A percentile compares a stretch with the other conserved stretches of the same genome.
Conservation (phyloP, 1,140 invertebrate genomes). For the Bombus fervidus region DNA sequence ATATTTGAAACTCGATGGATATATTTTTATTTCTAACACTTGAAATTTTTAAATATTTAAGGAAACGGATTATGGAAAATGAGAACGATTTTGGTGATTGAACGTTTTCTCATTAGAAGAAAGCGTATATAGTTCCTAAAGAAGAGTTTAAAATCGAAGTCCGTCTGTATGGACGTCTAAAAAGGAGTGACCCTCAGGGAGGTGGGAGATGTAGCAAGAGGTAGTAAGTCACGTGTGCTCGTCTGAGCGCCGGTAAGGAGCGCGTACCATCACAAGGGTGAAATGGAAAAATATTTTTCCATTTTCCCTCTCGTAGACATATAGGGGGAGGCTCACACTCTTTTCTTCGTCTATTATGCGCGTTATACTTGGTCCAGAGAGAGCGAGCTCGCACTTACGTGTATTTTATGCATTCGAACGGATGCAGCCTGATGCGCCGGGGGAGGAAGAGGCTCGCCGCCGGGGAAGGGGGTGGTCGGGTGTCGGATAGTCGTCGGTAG, state of each 20-base stretch:
- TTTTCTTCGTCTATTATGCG: slow-evolving; percentile 63
- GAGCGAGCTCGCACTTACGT: slow-evolving; percentile 60
- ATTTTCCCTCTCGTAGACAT: slow-evolving; percentile 48
- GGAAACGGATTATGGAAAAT: background rate
- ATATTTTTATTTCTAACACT: background rate
- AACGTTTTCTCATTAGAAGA: background rate
- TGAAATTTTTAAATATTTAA: too few relatives aligned
- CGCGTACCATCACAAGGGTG: slow-evolving; percentile 8
- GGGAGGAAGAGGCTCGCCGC: slow-evolving; percentile 26
- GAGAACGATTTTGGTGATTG: background rate
- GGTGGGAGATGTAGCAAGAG: background rate
- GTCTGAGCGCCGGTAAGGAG: background rate
- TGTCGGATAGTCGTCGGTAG: slow-evolving; percentile 45
- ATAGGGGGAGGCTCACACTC: slow-evolving; percentile 24
- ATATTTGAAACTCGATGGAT: background rate
- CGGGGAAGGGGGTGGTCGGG: slow-evolving; percentile 28
- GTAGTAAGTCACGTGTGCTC: slow-evolving; percentile 10
- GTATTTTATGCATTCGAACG: slow-evolving; percentile 72
- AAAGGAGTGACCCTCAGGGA: slow-evolving; percentile 11
- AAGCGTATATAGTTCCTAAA: background rate
- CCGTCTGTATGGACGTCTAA: background rate
- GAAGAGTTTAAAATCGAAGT: background rate
- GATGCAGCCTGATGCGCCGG: slow-evolving; percentile 40
- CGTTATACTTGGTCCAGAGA: slow-evolving; percentile 51
- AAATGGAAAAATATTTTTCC: slow-evolving; percentile 66